Evolutionary conservation across 2,797 vertebrate species (phyloP), one percentile per base, ranked within the genome.

Genomic region (Pagetopsis macropterus): DNA sequence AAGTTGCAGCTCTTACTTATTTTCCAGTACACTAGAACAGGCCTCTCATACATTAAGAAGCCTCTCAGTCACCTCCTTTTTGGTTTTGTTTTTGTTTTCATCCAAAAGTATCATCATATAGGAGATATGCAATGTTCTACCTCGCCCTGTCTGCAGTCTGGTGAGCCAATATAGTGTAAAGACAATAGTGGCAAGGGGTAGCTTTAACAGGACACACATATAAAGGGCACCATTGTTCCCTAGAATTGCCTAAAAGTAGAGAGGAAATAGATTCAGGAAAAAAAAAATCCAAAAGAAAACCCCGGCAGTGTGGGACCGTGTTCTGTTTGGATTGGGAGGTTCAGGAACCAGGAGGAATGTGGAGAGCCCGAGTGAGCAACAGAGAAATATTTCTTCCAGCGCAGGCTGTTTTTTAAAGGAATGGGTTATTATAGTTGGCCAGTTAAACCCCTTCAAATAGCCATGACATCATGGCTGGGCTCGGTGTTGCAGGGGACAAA

Each of bases 391-490:
- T 92, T 93, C 89, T 90, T 94, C 90, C 90, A 92, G 81, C 84
- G 82, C 79, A 90, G 89, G 85, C 84, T 89, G 87, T 93, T 92
- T 92, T 92, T 91, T 89, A 85, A 91, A 90, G 88, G 92, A 93
- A 93, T 91, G 89, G 93, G 90, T 94, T 94, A 94, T 94, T 94
- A 94, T 94, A 92, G 92, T 94, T 94, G 93, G 94, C 93, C 89
- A 88, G 90, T 93, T 93, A 92, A 93, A 92, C 63, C 90, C 90
- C 85, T 91, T 89, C 90, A 94, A 94, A 93, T 91, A 93, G 91
- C 87, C 91, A 93, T 94, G 93, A 94, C 93, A 93, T 94, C 94
- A 94, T 93, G 88, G 80, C 90, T 91, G 87, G 85, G 88, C 90
- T 82, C 75, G 76, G 81, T 88, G 91, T 88, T 91, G 85, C 82